phyloP scores from a whole-genome alignment of 1,140 invertebrate species.

The Phenacoccus solenopsis region DNA sequence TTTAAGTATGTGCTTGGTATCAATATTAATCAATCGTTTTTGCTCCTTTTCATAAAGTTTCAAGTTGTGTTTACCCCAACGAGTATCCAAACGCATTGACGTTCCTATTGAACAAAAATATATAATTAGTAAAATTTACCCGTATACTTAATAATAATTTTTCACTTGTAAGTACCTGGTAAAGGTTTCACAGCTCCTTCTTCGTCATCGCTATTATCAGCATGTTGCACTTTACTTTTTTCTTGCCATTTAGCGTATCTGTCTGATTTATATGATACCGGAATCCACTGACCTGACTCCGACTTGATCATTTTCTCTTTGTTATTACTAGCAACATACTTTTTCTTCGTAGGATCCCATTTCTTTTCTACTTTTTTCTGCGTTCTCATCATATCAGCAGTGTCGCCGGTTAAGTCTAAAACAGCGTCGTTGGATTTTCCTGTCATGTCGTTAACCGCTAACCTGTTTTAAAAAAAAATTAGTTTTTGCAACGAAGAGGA shows the following conservation, averaged over 20 bases:
- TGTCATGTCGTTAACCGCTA: slow-evolving; percentile 62
- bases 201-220: slow-evolving; percentile 44
- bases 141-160: not conserved
- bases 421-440: slow-evolving; percentile 54
- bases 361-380: slow-evolving; percentile 22
- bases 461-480: slow-evolving; percentile 35
- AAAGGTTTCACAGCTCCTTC: slow-evolving; percentile 17
- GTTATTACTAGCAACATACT: slow-evolving; percentile 20
- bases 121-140: not conserved
- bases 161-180: slow-evolving; percentile 14
- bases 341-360: slow-evolving; percentile 24
- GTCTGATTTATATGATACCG: slow-evolving; percentile 84
- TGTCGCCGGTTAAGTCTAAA: slow-evolving; percentile 69
- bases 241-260: slow-evolving; percentile 79
- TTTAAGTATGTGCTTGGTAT: slow-evolving; percentile 27
- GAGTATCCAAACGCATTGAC: slow-evolving; percentile 24
- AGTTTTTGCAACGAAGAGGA: not conserved
- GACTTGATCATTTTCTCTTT: slow-evolving; percentile 60
- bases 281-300: slow-evolving; percentile 86
- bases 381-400: slow-evolving; percentile 46
- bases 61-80: slow-evolving; percentile 27
- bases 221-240: slow-evolving; percentile 53
- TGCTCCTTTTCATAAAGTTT: slow-evolving; percentile 25
- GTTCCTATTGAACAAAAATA: not conserved
- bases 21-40: slow-evolving; percentile 23